A percentile compares a stretch with the other conserved stretches of the same genome.
These are phyloP conservation scores for Drosophila prolongata DNA, from an alignment of 2,888 invertebrate genomes.

Conservation along the genomic window DNA sequence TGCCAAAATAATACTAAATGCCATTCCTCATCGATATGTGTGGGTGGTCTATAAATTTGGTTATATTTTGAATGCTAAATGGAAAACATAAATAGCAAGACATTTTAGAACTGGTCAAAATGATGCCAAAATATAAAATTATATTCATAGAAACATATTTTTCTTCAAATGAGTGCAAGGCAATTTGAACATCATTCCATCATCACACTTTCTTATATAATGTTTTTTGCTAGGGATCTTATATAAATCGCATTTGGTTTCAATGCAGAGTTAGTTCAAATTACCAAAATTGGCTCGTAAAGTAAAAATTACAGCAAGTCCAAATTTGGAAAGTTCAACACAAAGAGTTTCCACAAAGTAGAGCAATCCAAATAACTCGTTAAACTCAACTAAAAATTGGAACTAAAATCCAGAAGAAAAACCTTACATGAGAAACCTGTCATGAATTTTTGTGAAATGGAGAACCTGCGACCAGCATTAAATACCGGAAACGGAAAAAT, in stretches of 20 bases:
- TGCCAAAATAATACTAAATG: slow-evolving; percentile 6
- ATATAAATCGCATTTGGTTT: too few species aligned
- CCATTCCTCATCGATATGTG: background rate
- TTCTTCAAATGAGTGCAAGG: background rate
- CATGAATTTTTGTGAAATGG: background rate
- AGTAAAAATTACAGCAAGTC: too few species aligned
- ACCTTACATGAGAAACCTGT: background rate
- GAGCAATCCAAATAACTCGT: too few species aligned
- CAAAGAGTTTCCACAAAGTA: too few species aligned
- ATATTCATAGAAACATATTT: background rate
- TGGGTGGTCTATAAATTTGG: slow-evolving; percentile 31
- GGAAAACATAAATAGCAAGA: background rate
- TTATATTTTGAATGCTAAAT: slow-evolving; percentile 1
- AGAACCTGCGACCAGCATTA: slow-evolving; percentile 39
- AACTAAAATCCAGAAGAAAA: background rate
- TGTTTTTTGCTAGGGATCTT: too few species aligned
- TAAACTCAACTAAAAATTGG: background rate
- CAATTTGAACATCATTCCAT: background rate
- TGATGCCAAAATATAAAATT: slow-evolving; percentile 1
- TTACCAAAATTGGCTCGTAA: too few species aligned
- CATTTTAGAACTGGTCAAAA: background rate
- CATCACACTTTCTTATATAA: background rate
- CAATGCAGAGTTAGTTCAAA: background rate
- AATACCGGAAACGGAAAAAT: slow-evolving; percentile 25
- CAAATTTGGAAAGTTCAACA: too few species aligned